Conservation (phyloP, 1,140 invertebrate species). For the Maconellicoccus hirsutus region DNA sequence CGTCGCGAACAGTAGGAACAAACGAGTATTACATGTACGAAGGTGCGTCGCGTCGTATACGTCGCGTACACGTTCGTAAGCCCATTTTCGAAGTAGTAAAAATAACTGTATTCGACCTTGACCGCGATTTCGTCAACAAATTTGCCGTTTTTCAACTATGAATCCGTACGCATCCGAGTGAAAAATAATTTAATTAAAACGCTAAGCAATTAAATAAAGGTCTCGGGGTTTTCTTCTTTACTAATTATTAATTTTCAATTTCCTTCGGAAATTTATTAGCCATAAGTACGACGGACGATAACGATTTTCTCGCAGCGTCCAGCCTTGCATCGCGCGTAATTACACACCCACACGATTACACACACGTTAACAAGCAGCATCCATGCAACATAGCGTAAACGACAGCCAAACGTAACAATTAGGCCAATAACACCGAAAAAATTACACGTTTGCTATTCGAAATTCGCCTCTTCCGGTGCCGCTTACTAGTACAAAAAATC, state of each 20-base stretch:
- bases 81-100: too few relatives aligned
- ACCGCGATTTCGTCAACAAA: too few relatives aligned
- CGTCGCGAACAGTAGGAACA: too few relatives aligned
- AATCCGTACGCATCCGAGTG: neutral
- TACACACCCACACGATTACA: neutral
- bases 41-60: too few relatives aligned
- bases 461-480: neutral
- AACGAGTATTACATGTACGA: too few relatives aligned
- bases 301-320: too few relatives aligned
- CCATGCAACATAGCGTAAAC: too few relatives aligned
- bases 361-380: neutral
- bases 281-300: too few relatives aligned
- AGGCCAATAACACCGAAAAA: neutral
- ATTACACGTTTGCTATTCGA: neutral
- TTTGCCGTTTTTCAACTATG: too few relatives aligned
- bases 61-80: too few relatives aligned
- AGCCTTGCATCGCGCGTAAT: neutral
- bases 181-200: neutral
- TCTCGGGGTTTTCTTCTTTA: neutral
- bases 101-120: too few relatives aligned
- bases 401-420: neutral
- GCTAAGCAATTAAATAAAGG: neutral
- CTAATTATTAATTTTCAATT: conserved; percentile 1
- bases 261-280: neutral
- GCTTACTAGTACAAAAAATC: neutral